phyloP scores from a whole-genome alignment of 2,113 vertebrate genomes.

The Nycticebus coucang region DNA sequence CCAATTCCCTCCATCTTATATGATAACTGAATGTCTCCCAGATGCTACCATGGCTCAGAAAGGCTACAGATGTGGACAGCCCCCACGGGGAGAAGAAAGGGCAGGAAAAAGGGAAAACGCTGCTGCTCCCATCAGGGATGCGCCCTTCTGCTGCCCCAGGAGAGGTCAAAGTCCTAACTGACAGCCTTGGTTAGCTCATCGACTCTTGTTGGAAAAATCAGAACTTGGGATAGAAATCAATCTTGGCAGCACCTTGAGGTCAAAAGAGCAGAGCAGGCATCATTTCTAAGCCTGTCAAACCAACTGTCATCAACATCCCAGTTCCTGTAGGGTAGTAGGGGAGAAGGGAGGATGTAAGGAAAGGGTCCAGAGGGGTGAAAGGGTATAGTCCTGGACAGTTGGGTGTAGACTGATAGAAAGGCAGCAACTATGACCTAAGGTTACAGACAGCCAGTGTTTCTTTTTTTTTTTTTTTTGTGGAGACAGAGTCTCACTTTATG shows the following conservation, averaged over 20 bases:
- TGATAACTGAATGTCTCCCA: not conserved
- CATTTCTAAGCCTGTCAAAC: slow-evolving; percentile 42
- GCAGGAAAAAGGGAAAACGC: not conserved
- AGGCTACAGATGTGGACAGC: not conserved
- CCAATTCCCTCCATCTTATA: not conserved
- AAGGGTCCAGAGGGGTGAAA: not conserved
- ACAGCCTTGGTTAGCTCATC: slow-evolving; percentile 34
- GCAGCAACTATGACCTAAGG: not conserved
- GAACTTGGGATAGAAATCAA: slow-evolving; percentile 45
- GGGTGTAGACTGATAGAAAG: not conserved
- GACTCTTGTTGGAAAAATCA: slow-evolving; percentile 46
- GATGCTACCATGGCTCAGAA: not conserved
- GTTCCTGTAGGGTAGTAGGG: not conserved
- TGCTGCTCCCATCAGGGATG: not conserved
- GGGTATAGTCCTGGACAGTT: not conserved
- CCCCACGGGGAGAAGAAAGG: not conserved
- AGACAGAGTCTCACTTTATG: too few relatives aligned
- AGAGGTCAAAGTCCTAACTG: slow-evolving; percentile 7
- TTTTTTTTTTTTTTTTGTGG: too few relatives aligned
- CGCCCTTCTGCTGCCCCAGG: not conserved
- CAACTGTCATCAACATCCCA: not conserved
- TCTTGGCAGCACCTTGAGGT: slow-evolving; percentile 70
- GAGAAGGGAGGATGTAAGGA: not conserved
- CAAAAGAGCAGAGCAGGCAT: slow-evolving; percentile 42
- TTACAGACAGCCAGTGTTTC: not conserved